These are phyloP conservation scores for Chloropsis cyanopogon DNA, from an alignment of 2,113 vertebrate species.

Conservation along the genomic window DNA sequence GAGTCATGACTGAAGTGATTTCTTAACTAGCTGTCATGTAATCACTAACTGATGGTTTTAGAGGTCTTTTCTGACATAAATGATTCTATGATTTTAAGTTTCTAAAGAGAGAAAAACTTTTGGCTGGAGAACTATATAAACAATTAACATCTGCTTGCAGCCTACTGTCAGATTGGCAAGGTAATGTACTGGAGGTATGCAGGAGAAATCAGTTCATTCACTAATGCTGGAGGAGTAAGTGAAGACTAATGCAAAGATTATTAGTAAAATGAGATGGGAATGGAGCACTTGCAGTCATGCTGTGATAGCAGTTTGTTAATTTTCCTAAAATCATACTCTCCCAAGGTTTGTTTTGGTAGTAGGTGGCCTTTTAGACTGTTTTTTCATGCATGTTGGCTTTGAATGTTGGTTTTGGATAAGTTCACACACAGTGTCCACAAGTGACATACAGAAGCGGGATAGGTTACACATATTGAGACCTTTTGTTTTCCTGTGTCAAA, in stretches of 20 bases:
- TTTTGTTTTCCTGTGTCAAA: constrained; percentile 49
- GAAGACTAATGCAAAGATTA: neutral
- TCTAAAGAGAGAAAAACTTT: neutral
- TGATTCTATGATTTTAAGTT: neutral
- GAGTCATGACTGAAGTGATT: neutral
- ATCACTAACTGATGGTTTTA: neutral
- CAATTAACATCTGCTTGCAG: neutral
- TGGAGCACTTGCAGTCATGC: neutral
- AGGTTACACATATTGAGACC: constrained; percentile 30
- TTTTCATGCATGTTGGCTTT: constrained; percentile 27
- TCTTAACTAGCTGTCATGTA: neutral
- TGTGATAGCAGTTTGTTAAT: neutral
- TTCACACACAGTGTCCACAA: neutral
- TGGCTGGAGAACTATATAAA: neutral
- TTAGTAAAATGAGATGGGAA: neutral
- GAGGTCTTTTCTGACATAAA: neutral
- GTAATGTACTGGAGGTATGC: neutral
- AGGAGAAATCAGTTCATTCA: neutral
- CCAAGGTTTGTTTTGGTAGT: constrained; percentile 26
- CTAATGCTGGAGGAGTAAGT: neutral
- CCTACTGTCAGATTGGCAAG: neutral
- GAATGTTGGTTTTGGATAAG: constrained; percentile 64
- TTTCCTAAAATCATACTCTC: neutral
- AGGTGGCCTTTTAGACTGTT: constrained; percentile 29
- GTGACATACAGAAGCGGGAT: neutral